Percentiles rank a stretch among this genome's conserved stretches.
These are phyloP conservation scores for Sorex fumeus DNA, from an alignment of 2,113 vertebrate genomes.

Conservation along the genomic window DNA sequence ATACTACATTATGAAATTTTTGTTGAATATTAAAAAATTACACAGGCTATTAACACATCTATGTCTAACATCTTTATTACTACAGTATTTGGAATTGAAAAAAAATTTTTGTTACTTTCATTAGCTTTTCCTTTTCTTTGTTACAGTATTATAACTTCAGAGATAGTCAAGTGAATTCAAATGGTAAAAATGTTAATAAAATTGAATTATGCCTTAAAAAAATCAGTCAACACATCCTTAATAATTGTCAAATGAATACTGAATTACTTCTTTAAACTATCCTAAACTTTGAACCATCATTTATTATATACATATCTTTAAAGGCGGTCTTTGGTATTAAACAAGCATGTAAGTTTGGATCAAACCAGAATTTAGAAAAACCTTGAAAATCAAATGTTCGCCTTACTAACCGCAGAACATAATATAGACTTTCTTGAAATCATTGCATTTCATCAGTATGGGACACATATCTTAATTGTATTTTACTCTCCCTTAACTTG, in stretches of 20 bases:
- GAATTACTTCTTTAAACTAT: slow-evolving; percentile 7
- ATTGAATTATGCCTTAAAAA: neutral
- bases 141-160: slow-evolving; percentile 45
- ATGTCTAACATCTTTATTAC: neutral
- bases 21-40: slow-evolving; percentile 46
- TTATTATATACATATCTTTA: neutral
- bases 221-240: neutral
- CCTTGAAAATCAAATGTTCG: slow-evolving; percentile 1
- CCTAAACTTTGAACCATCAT: neutral
- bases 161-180: slow-evolving; percentile 48
- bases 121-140: slow-evolving; percentile 15
- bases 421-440: neutral
- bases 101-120: slow-evolving; percentile 24
- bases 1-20: slow-evolving; percentile 20
- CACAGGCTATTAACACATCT: neutral
- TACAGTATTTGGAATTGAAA: slow-evolving; percentile 45
- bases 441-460: neutral
- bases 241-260: neutral
- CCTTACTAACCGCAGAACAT: neutral
- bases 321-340: slow-evolving; percentile 42
- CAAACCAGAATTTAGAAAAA: slow-evolving; percentile 6
- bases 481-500: neutral
- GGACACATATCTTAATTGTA: neutral
- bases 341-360: slow-evolving; percentile 16
- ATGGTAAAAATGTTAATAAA: slow-evolving; percentile 21